Base-by-base conservation (phyloP, 1,140 invertebrate species). In the Aphelinus atriplicis region DNA sequence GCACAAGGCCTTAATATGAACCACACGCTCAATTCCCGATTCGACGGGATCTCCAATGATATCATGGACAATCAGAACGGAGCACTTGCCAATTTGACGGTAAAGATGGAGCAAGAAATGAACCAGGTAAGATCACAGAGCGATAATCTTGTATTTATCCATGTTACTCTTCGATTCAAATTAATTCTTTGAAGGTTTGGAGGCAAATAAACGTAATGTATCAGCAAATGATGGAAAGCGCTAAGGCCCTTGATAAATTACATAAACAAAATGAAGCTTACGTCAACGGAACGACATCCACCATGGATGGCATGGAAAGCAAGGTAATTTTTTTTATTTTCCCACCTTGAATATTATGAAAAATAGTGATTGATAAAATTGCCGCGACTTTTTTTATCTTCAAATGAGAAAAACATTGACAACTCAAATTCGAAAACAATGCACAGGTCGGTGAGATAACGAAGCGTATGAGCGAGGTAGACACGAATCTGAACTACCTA, bases 141-240 rank as follows among this genome's bases (percentile, higher is more conserved):
- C 42, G 26, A 46, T 3, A 75, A 64, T 68, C 61, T 50, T 47
- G 43, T 61, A 53, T 58, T 71, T 51, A 62, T 2, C 26, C 55
- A 56, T 55, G 48, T 56, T 57, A 53, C 43, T 58, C 26, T 47
- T 9, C 10, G 64, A 64, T 78, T 51, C 1, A 9, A 67, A 53
- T 26, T 56, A 7, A 67, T 70, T 64, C 75, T 53, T 2, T 56
- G 63, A 53, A 91, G 87, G 94, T 96, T 1, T 96, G 95, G 95
- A 86, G 94, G 26, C 94, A 95, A 86, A 95, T 96, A 78, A 94
- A 94, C 73, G 94, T 95, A 26, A 95, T 97, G 94, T 94, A 95
- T 84, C 91, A 94, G 76, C 94, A 96, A 82, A 92, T 96, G 80
- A 92, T 91, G 26, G 91, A 93, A 65, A 96, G 92, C 81, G 92